A percentile compares a stretch with the other conserved stretches of the same genome.
Evolutionary conservation across 2,797 vertebrate genomes (phyloP).

Genomic region (Myotis vivesi): DNA sequence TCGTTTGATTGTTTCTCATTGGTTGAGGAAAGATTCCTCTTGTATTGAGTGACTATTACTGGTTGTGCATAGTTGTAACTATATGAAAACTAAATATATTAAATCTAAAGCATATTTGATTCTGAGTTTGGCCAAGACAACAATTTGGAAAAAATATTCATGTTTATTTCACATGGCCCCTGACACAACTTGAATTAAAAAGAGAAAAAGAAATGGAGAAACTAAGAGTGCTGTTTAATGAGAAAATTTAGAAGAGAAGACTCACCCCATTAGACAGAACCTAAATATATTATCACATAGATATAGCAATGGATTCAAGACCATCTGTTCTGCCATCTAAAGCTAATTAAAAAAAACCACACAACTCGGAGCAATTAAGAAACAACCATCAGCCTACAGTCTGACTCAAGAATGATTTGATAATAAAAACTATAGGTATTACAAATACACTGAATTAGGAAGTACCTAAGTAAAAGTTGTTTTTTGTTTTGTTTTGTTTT

Average conservation of each 20-base stretch:
- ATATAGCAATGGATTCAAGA: slow-evolving; percentile 62
- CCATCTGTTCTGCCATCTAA: slow-evolving; percentile 81
- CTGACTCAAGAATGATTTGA: slow-evolving; percentile 73
- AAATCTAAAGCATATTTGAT: neutral
- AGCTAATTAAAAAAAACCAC: slow-evolving; percentile 76
- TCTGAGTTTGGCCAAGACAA: neutral
- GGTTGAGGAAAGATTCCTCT: neutral
- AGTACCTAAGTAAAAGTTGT: slow-evolving; percentile 12
- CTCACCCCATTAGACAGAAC: slow-evolving; percentile 71
- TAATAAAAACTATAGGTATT: slow-evolving; percentile 69
- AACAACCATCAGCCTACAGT: slow-evolving; percentile 63
- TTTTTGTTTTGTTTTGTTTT: too few species aligned
- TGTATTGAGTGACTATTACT: neutral
- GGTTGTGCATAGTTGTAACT: neutral
- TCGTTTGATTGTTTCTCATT: neutral
- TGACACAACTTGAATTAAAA: slow-evolving; percentile 4
- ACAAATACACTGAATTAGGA: slow-evolving; percentile 67
- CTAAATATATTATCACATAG: slow-evolving; percentile 68
- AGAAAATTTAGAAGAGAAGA: slow-evolving; percentile 74
- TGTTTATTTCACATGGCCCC: neutral
- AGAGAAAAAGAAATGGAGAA: neutral
- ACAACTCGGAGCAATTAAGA: slow-evolving; percentile 74
- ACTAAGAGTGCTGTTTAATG: slow-evolving; percentile 70
- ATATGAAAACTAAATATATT: neutral
- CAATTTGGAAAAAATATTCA: neutral